Base-by-base conservation (phyloP, 2,888 invertebrate species). In the Thera obeliscata region DNA sequence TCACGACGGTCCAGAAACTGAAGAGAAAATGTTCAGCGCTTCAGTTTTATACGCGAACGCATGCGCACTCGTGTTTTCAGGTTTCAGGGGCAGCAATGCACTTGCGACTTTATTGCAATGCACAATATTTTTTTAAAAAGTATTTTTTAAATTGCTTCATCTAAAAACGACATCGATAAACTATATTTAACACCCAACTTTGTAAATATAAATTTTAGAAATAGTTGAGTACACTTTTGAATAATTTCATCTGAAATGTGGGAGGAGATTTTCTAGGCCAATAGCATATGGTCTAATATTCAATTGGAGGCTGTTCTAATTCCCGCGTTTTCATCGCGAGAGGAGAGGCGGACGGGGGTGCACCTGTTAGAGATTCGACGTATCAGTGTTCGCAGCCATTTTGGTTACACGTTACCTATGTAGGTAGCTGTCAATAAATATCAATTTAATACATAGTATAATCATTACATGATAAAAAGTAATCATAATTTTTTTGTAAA, bases 41-140 rank as follows among this genome's bases (percentile, higher is more conserved):
- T 6, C 33, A 2, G 57, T 58, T 68, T 61, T 64, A 61, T 58
- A 41, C n/a, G 11, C 8, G n/a, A 33, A 50, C 68, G 68, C 68
- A 33, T 68, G 68, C 68, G 68, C 64, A 9, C 38, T 50, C 2
- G 7, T 33, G 8, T 36, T 35, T n/a, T 6, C 2, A 5, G 2
- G 8, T 8, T 9, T 41, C 11, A 5, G 4, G 33, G 22, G n/a
- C n/a, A 49, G 7, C 68, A 68, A 62, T 69, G 65, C 69, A 69
- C 69, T 59, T 59, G 65, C 69, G 59, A 69, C 69, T 69, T 48
- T 69, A 69, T 65, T 69, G 65, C 59, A 62, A 59, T 62, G 65
- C 56, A 65, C 43, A 1, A 49, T 11, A 2, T n/a, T 43, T 64
- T 54, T 58, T 58, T 43, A 22, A 3, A 41, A 57, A 49, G 22